Conservation (phyloP, 2,113 vertebrate species). For the Synodontis membranacea region DNA sequence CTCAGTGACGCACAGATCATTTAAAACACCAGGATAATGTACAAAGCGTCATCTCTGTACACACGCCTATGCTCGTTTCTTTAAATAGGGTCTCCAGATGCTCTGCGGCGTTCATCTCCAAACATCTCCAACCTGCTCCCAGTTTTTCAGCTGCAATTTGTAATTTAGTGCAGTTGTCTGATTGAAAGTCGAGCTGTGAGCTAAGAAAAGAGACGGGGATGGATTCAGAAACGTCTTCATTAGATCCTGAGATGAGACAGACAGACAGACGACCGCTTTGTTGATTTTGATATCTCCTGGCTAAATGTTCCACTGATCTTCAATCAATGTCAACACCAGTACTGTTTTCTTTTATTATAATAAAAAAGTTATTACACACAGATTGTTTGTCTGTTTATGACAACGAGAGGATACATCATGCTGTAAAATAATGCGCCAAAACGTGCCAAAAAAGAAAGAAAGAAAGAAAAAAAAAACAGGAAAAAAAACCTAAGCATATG, state of each 20-base stretch:
- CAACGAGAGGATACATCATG: constrained; percentile 31
- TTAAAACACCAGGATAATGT: constrained; percentile 7
- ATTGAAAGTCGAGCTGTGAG: not conserved
- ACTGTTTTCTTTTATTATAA: constrained; percentile 8
- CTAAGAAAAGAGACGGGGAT: not conserved
- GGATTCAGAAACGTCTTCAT: not conserved
- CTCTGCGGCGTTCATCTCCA: not conserved
- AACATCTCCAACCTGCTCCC: constrained; percentile 10
- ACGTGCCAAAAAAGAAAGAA: not conserved
- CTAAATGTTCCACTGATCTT: not conserved
- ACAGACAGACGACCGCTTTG: not conserved
- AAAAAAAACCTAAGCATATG: not conserved
- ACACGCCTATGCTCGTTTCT: not conserved
- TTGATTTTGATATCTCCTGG: constrained; percentile 26
- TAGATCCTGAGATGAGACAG: not conserved
- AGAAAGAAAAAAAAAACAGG: constrained; percentile 3
- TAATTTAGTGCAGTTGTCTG: constrained; percentile 21
- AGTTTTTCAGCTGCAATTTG: constrained; percentile 9
- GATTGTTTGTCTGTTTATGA: constrained; percentile 42
- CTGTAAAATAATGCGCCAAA: not conserved
- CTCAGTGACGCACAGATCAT: constrained; percentile 13
- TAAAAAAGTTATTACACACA: constrained; percentile 32
- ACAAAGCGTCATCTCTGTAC: constrained; percentile 1
- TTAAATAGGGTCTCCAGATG: constrained; percentile 32
- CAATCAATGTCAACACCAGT: constrained; percentile 10